These are phyloP conservation scores for Harpagoxenus sublaevis DNA, from an alignment of 2,888 invertebrate species.

Conservation along the genomic window DNA sequence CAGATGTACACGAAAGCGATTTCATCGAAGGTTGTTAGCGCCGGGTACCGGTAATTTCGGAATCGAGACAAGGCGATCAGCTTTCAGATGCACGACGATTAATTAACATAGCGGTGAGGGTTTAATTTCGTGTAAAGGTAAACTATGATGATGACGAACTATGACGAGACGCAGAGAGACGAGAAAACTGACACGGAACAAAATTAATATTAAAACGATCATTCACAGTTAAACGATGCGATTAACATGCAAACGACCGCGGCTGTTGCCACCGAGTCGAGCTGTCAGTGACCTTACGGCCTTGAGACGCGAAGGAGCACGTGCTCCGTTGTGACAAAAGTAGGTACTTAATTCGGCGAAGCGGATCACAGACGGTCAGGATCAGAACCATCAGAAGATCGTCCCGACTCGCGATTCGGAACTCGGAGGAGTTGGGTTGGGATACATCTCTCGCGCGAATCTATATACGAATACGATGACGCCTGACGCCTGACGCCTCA, in stretches of 20 bases:
- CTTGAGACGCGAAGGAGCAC: conserved; percentile 41
- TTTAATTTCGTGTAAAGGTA: too few species aligned
- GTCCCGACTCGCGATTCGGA: background rate
- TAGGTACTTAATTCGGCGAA: background rate
- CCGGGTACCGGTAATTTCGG: too few species aligned
- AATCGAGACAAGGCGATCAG: too few species aligned
- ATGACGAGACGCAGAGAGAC: background rate
- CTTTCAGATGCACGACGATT: too few species aligned
- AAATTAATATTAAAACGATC: background rate
- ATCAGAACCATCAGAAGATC: background rate
- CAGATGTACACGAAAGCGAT: background rate
- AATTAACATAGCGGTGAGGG: background rate
- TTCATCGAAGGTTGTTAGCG: too few species aligned
- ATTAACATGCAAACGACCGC: conserved; percentile 48
- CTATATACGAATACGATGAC: too few species aligned
- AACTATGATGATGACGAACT: background rate
- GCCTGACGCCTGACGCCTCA: too few species aligned
- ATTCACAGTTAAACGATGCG: conserved; percentile 20
- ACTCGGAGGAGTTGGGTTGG: too few species aligned
- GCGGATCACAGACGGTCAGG: background rate
- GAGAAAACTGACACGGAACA: background rate
- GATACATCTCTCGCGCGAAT: background rate
- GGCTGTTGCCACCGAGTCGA: conserved; percentile 6
- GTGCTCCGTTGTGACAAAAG: background rate
- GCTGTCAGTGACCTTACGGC: conserved; percentile 65